Base-by-base conservation (phyloP, 2,888 invertebrate species). In the Tigriopus californicus region DNA sequence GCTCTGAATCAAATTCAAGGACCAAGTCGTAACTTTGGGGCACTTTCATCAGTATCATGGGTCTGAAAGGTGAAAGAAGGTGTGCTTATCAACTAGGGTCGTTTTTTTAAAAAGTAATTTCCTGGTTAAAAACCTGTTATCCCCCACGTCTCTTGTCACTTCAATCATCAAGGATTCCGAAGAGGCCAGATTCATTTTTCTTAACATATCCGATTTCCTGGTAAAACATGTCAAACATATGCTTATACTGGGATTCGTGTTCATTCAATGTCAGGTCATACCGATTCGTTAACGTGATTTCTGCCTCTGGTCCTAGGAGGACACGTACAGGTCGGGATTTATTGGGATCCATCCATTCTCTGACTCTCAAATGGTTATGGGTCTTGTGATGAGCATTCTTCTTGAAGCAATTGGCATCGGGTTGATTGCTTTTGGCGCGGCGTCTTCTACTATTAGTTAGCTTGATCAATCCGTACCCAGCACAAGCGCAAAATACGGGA, bases 331-430 rank as follows among this genome's bases (percentile, higher is more conserved):
- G 71, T 0, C 92, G 78, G 66, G 88, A 87, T 70, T 90, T 81
- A 65, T 90, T 88, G 1, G 89, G 89, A 68, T 91, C 90, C 20
- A 92, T 75, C 92, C 92, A 92, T 70, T 92, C 91, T 40, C 89
- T 81, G 46, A 90, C 90, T 51, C 87, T 77, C 87, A 90, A 88
- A 68, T 89, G 90, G 68, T 90, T 90, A 1, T 88, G 85, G 5
- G 84, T 68, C 63, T 70, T 70, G 8, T 71, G 77, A 71, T 78
- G 77, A 71, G 80, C 69, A 70, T 75, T 72, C 58, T 82, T 82
- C 66, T 86, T 85, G 33, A 33, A 33, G 33, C 33, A 33, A 33
- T 33, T 33, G 33, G 33, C 33, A 22, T 47, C 18, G 5, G 52
- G 52, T 15, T 10, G 15, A 20, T 52, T 52, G 22, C 33, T 46